Evolutionary conservation across 2,888 invertebrate genomes (phyloP), one percentile per base, ranked within the genome.

Genomic region (Melanostoma scalare): DNA sequence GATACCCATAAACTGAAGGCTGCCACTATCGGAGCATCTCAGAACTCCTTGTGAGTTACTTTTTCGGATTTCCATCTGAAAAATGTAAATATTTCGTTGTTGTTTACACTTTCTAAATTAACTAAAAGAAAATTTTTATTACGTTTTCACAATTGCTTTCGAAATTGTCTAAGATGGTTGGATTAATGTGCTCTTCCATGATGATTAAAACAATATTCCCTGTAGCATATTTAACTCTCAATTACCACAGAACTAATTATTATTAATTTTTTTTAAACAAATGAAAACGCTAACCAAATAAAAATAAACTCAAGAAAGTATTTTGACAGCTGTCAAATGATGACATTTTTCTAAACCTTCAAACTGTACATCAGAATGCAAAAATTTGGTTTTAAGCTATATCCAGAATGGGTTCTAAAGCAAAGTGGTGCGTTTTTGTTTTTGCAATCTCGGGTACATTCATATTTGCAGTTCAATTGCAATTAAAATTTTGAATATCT

Each of bases 101-200:
- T 31, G 4, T n/a, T 38, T 6, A 2, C 20, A 52, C 2, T 8
- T 4, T 44, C 20, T 20, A 20, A 20, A 20, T 1, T 20, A 20
- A 20, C 0, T 20, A 20, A 50, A 33, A 2, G 4, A 5, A n/a
- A 30, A 35, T 4, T 6, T 36, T 30, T 6, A 50, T 10, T 71
- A 84, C 84, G 69, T 71, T 79, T 50, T 67, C 75, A 56, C 84
- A 84, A 58, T 84, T 79, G 67, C 44, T 74, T 38, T 85, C 81
- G 60, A 86, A 87, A 69, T 86, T 86, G 9, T 79, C 86, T n/a
- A 87, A 48, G 60, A 87, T 86, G 5, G 84, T 74, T 36, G 77
- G 68, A 72, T 71, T 86, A 53, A 86, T 85, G 69, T 87, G 86
- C 31, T 86, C 86, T 53, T 87, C 87, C 87, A 87, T 87, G n/a